Conservation (phyloP, 2,888 invertebrate genomes). For the Branchipolynoe longqiensis region DNA sequence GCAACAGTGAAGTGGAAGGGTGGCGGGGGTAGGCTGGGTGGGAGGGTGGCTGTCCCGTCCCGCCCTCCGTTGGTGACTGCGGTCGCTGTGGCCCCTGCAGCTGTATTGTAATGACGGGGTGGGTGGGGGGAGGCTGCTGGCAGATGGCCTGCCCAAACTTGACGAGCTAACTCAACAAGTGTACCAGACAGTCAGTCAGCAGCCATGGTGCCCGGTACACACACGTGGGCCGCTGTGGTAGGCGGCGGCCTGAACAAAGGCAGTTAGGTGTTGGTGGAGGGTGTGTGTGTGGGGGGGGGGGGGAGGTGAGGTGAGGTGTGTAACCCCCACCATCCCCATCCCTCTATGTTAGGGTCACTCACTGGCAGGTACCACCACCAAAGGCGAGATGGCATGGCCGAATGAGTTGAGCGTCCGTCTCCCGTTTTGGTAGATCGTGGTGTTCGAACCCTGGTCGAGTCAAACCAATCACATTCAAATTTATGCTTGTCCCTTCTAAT, state of each 20-base stretch:
- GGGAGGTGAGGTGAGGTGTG: neutral
- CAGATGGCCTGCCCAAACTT: conserved; percentile 17
- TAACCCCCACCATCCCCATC: neutral
- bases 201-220: too few species aligned
- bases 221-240: too few species aligned
- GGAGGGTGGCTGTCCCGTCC: neutral
- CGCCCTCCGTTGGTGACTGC: neutral
- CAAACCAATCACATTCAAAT: too few species aligned
- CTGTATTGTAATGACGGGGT: conserved; percentile 26
- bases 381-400: too few species aligned
- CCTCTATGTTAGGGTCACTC: neutral
- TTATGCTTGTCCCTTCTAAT: too few species aligned
- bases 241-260: neutral
- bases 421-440: too few species aligned
- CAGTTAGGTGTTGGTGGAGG: neutral
- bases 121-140: neutral
- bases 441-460: too few species aligned
- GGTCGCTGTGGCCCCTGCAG: neutral
- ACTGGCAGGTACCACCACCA: neutral
- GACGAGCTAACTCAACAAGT: too few species aligned
- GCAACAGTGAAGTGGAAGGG: conserved; percentile 29
- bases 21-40: neutral
- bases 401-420: too few species aligned
- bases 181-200: too few species aligned
- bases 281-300: neutral